A percentile compares a stretch with the other conserved stretches of the same genome.
Conservation (phyloP, 1,140 invertebrate species). For the Pseudomyrmex concolor region DNA sequence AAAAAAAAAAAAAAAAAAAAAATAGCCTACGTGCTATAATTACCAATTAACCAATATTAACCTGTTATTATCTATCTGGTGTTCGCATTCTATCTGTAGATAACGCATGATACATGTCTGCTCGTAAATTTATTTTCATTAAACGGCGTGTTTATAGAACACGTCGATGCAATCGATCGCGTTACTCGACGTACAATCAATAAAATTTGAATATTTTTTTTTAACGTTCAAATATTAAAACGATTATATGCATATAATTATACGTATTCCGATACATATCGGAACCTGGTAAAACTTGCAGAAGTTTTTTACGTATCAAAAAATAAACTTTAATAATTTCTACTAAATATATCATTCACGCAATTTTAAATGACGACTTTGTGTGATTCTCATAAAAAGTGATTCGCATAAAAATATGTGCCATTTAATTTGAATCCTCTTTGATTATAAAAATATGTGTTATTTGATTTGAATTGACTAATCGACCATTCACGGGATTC, state of each 20-base stretch:
- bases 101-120: conserved; percentile 15
- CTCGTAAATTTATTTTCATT: conserved; percentile 40
- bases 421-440: conserved; percentile 16
- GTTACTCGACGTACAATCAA: not conserved
- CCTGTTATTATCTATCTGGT: conserved; percentile 46
- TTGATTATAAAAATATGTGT: not conserved
- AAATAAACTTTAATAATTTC: not conserved
- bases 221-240: not conserved
- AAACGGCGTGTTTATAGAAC: not conserved
- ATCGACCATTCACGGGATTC: conserved; percentile 16
- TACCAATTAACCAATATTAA: conserved; percentile 17
- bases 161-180: conserved; percentile 5
- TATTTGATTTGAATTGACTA: conserved; percentile 19
- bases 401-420: not conserved
- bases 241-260: not conserved
- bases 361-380: too few species aligned
- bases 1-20: conserved; percentile 4
- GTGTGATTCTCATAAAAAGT: too few species aligned
- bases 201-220: not conserved
- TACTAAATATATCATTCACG: not conserved
- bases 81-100: conserved; percentile 15
- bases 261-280: not conserved
- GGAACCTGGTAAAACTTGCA: not conserved
- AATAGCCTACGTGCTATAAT: conserved; percentile 28
- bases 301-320: not conserved